Evolutionary conservation across 2,888 invertebrate species (phyloP), one percentile per base, ranked within the genome.

Genomic region (Mayetiola destructor): DNA sequence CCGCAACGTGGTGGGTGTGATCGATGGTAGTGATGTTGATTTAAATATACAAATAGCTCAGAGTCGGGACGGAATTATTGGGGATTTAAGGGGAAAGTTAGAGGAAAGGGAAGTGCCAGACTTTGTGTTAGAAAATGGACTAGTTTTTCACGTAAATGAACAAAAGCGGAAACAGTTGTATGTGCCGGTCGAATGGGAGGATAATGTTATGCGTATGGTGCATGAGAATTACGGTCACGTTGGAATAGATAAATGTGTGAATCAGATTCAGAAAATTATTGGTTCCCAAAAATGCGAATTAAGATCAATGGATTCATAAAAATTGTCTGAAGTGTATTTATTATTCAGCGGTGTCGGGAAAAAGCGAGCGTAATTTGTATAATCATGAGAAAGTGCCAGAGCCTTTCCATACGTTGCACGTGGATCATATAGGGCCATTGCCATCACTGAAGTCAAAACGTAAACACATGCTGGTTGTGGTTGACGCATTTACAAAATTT

Each of bases 311-410:
- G 32, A 12, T 32, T 32, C 12, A 32, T 32, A 9, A 32, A 32
- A 32, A 55, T 35, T 55, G 55, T 29, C 35, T 55, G 20, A 55
- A 55, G 18, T 55, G 55, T 35, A 55, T 52, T 3, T 29, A 52
- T 16, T 52, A 29, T 20, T 29, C 32, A 20, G 3, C 37, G 2
- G 3, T 23, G 5, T 1, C 23, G 1, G n/a, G n/a, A n/a, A n/a
- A n/a, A n/a, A n/a, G n/a, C n/a, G n/a, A n/a, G n/a, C 32, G 12
- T 6, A 32, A 32, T 32, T 9, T 32, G 6, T 32, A 32, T 32
- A 32, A 32, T 32, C 8, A 9, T 32, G 8, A 8, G 12, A 32
- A 32, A 32, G 12, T 9, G 32, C 32, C 32, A 32, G 12, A 9
- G 6, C 32, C 32, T 9, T 32, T 32, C 12, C 8, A 32, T 12